Percentiles rank a stretch among this genome's conserved stretches.
These are phyloP conservation scores for Sphecodes monilicornis DNA, from an alignment of 2,888 invertebrate genomes.

Conservation along the genomic window DNA sequence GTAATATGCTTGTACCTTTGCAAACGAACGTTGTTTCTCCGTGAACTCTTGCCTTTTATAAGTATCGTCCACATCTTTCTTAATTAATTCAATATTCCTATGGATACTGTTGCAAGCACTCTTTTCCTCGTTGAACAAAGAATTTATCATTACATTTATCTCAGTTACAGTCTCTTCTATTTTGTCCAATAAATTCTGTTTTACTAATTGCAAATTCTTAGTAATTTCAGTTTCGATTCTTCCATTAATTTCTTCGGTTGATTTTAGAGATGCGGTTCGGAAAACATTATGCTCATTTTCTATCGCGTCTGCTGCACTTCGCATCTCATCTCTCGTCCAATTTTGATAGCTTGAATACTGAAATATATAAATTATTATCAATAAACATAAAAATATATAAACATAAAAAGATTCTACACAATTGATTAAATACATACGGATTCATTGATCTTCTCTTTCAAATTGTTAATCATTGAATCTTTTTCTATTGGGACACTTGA, in stretches of 20 bases:
- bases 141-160: slow-evolving; percentile 72
- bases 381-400: slow-evolving; percentile 18
- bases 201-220: slow-evolving; percentile 73
- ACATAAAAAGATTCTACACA: slow-evolving; percentile 7
- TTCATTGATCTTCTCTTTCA: slow-evolving; percentile 66
- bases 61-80: slow-evolving; percentile 63
- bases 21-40: slow-evolving; percentile 63
- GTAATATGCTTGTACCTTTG: slow-evolving; percentile 53
- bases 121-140: slow-evolving; percentile 67
- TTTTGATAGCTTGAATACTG: slow-evolving; percentile 74
- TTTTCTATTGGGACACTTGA: slow-evolving; percentile 68
- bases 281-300: slow-evolving; percentile 69
- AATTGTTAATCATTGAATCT: slow-evolving; percentile 62
- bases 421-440: slow-evolving; percentile 69
- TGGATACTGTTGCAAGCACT: slow-evolving; percentile 70
- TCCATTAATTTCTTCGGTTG: slow-evolving; percentile 72
- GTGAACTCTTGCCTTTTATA: slow-evolving; percentile 67
- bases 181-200: slow-evolving; percentile 69
- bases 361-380: slow-evolving; percentile 34
- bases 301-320: slow-evolving; percentile 64
- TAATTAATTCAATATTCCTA: slow-evolving; percentile 67
- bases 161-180: slow-evolving; percentile 69
- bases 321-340: slow-evolving; percentile 73
- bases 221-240: slow-evolving; percentile 75
- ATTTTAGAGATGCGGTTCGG: slow-evolving; percentile 61